Evolutionary conservation across 2,888 invertebrate genomes (phyloP).

Genomic region (Chymomyza fuscimana): DNA sequence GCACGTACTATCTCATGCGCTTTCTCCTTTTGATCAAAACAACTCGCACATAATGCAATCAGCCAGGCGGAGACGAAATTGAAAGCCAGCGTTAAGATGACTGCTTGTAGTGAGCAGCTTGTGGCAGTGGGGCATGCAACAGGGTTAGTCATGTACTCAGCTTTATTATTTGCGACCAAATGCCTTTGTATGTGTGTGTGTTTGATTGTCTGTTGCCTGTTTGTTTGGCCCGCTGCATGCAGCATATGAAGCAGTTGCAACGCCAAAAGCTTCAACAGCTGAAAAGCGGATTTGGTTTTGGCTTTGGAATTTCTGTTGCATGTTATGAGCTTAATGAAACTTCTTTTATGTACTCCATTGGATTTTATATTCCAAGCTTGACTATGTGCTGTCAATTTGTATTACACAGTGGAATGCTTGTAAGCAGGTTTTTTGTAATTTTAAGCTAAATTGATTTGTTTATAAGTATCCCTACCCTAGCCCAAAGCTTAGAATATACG

Average conservation of each 20-base stretch:
- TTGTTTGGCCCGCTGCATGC: neutral
- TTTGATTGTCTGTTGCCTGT: neutral
- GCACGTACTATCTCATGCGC: constrained; percentile 28
- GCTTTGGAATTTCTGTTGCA: neutral
- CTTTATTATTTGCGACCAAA: constrained; percentile 27
- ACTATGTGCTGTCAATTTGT: neutral
- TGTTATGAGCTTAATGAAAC: constrained; percentile 1
- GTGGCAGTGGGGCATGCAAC: neutral
- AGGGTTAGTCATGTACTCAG: constrained; percentile 11
- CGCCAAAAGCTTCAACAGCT: no score
- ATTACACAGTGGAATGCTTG: neutral
- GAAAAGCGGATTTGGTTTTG: neutral
- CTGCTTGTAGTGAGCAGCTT: neutral
- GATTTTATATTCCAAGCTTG: neutral
- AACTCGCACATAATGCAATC: constrained; percentile 58
- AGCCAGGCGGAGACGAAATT: constrained; percentile 29
- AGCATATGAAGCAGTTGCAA: neutral
- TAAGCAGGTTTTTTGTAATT: no score
- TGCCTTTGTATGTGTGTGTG: neutral
- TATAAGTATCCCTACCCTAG: no score
- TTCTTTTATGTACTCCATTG: neutral
- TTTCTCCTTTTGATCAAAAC: constrained; percentile 59
- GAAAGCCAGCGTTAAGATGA: neutral
- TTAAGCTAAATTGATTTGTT: no score
- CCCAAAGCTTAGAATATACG: no score